Evolutionary conservation across 2,797 vertebrate genomes (phyloP), one percentile per base, ranked within the genome.

Genomic region (Trachurus trachurus): DNA sequence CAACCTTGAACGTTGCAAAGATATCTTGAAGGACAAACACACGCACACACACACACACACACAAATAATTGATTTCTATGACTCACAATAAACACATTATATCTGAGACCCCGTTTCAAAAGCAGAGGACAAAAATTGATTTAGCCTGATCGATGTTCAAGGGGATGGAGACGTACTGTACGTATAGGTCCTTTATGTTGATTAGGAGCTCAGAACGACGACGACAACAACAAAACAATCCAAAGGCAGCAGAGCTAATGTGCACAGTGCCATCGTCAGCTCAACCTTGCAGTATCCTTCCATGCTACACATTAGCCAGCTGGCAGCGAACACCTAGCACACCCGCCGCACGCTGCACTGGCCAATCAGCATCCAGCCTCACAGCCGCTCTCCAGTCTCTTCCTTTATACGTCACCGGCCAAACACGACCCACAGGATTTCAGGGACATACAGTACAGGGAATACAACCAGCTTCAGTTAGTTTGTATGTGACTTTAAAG

Each of bases 201-300:
- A 78, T 69, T 34, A 34, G 31, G 67, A 45, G 53, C 49, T 68
- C 10, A 57, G 17, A 71, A 82, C 44, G 66, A 75, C 40, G 44
- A 9, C 1, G 17, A 29, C 4, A 66, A 64, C 26, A 53, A 17
- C 42, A 57, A 40, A 84, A 64, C 66, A 10, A 21, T 10, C 50
- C 64, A 86, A 57, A 78, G 71, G 56, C 62, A 45, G 34, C 62
- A 42, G 34, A 65, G 73, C 69, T 71, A 49, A 85, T 45, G 26
- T 56, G 40, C 63, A 66, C 62, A 1, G 49, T 22, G 37, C 49
- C 75, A 65, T 26, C 6, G 16, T 71, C 80, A 66, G 82, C 60
- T 85, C 83, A 81, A 88, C 85, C 86, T 85, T 84, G 87, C 71
- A 29, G 42, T 58, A 66, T 37, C 85, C 87, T 78, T 80, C 62